These are phyloP conservation scores for Chelon labrosus DNA, from an alignment of 2,797 vertebrate genomes.

Conservation along the genomic window DNA sequence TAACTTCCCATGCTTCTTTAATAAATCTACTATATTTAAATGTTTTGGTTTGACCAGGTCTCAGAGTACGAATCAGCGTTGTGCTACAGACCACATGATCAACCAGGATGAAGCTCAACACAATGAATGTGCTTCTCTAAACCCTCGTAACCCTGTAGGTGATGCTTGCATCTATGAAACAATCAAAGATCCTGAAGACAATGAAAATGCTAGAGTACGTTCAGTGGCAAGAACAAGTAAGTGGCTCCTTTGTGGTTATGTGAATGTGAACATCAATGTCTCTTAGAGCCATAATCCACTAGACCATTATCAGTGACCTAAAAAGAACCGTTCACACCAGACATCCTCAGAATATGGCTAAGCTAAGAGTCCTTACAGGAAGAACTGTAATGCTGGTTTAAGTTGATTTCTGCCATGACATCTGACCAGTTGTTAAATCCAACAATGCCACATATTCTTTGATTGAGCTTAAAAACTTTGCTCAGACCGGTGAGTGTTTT, in stretches of 20 bases:
- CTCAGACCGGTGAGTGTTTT: background rate
- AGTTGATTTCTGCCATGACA: too few relatives aligned
- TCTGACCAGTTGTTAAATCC: too few relatives aligned
- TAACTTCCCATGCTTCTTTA: background rate
- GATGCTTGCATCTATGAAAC: slow-evolving; percentile 6
- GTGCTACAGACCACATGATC: slow-evolving; percentile 2
- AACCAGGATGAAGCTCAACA: slow-evolving; percentile 1
- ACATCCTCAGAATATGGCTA: too few relatives aligned
- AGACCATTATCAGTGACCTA: too few relatives aligned
- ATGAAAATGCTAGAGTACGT: background rate
- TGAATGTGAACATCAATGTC: background rate
- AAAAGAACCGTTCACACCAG: too few relatives aligned
- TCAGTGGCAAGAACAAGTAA: background rate
- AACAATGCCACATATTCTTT: background rate
- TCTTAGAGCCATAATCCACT: background rate
- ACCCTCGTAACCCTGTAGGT: background rate
- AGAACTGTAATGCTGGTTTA: too few relatives aligned
- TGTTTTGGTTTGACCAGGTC: background rate
- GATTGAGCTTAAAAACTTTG: background rate
- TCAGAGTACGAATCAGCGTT: slow-evolving; percentile 2
- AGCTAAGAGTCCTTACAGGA: too few relatives aligned
- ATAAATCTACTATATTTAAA: background rate
- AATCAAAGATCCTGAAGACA: accelerated
- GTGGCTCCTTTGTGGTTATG: accelerated
- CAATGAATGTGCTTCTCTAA: background rate